Conservation (phyloP, 2,113 vertebrate genomes). For the Circaetus cinerascens region DNA sequence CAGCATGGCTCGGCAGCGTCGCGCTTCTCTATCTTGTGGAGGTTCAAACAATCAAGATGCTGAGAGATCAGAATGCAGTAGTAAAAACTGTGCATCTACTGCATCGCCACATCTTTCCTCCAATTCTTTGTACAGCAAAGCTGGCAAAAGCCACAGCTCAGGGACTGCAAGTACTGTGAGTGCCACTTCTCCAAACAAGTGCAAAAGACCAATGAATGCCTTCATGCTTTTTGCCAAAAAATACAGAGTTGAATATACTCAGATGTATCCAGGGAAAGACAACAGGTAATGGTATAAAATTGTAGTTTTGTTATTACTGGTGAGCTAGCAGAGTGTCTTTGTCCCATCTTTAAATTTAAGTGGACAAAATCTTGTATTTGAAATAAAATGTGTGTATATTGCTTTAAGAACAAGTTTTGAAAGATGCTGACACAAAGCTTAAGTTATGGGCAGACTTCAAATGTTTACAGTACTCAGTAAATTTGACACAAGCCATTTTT, state of each 20-base stretch:
- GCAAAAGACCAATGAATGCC: conserved; percentile 99
- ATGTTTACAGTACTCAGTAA: not conserved
- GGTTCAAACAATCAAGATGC: conserved; percentile 85
- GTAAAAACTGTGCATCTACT: conserved; percentile 77
- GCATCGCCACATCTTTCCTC: conserved; percentile 81
- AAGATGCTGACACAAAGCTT: not conserved
- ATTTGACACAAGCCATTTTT: not conserved
- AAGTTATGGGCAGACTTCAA: not conserved
- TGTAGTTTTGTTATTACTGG: not conserved
- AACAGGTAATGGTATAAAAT: conserved; percentile 84
- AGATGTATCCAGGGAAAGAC: conserved; percentile 99
- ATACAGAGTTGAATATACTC: conserved; percentile 98
- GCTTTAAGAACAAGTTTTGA: not conserved
- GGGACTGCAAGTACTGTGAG: conserved; percentile 84
- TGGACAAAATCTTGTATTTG: not conserved
- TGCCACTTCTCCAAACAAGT: conserved; percentile 91
- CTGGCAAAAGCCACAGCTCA: conserved; percentile 88
- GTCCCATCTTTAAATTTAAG: not conserved
- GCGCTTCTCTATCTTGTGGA: conserved; percentile 89
- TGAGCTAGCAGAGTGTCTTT: not conserved
- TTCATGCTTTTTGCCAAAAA: conserved; percentile 99
- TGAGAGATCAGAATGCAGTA: conserved; percentile 83
- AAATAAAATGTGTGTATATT: not conserved
- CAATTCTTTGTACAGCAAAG: conserved; percentile 79
- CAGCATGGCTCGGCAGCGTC: conserved; percentile 97